Evolutionary conservation across 2,113 vertebrate species (phyloP), one percentile per base, ranked within the genome.

Genomic region (Theristicus caerulescens): DNA sequence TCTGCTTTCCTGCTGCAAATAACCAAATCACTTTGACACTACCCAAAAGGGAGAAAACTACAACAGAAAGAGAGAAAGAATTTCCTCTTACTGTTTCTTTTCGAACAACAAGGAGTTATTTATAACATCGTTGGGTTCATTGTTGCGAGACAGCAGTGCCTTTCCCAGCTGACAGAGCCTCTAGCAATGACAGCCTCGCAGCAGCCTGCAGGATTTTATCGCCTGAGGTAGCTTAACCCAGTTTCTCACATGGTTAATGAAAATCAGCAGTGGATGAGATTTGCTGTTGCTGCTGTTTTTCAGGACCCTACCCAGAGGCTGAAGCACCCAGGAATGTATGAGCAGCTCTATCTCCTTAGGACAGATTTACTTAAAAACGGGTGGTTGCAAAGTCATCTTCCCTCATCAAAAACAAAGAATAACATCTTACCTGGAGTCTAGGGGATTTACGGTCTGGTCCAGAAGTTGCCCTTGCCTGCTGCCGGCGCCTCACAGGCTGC

Each of bases 151-250:
- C 47, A 64, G 57, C 94, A 52, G 44, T 26, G 82, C 57, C 73
- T 61, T 95, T 88, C 65, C 61, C 86, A 51, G 86, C 80, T 74
- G 72, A n/a, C 71, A 62, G 51, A 85, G 82, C 42, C 76, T 81
- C 90, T 1, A 17, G 79, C 94, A 80, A 10, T 1, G 55, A 40
- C 58, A 91, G 66, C 78, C 67, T 62, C 1, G 0, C 59, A 51
- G 52, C 1, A 86, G 86, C 90, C 86, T 74, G 76, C 55, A n/a
- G 95, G 47, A 64, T 46, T 93, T 81, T 57, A 54, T 71, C 16
- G 80, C 84, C 92, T 69, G 88, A 47, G 88, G 76, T 73, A 55
- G 65, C 82, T 84, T 96, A 94, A 93, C 96, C 95, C 83, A 92
- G 72, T 95, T 96, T 92, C 83, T 93, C 80, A 8, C 11, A 51